A percentile compares a stretch with the other conserved stretches of the same genome.
phyloP scores from a whole-genome alignment of 2,888 invertebrate species.

The Diarsia brunnea region DNA sequence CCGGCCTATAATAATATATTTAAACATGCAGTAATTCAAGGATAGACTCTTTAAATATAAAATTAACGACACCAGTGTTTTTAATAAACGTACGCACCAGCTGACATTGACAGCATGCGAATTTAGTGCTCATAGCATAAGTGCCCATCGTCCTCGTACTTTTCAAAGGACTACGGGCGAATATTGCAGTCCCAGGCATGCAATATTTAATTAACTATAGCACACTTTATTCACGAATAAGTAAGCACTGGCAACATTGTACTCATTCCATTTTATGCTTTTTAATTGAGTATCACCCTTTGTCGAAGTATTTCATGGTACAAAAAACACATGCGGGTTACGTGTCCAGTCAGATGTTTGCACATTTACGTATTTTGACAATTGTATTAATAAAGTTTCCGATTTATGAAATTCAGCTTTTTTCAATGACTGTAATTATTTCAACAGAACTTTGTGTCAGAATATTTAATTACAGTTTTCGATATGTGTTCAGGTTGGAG shows the following conservation, averaged over 20 bases:
- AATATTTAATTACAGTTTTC: neutral
- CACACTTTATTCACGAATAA: neutral
- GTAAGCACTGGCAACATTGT: neutral
- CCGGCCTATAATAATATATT: no score
- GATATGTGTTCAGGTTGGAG: neutral
- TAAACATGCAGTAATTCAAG: no score
- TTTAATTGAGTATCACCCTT: conserved; percentile 24
- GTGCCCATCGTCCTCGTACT: neutral
- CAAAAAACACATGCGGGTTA: conserved; percentile 36
- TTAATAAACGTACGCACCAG: neutral
- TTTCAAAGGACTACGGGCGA: neutral
- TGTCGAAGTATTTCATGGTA: conserved; percentile 3
- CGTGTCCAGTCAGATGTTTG: neutral
- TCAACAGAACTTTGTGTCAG: neutral
- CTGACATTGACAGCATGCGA: neutral
- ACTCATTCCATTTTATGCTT: conserved; percentile 1
- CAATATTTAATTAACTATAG: conserved; percentile 19
- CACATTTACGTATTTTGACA: conserved; percentile 4
- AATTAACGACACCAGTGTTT: neutral
- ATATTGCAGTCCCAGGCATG: neutral
- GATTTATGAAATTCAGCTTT: neutral
- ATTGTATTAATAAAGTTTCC: neutral
- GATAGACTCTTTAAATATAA: neutral
- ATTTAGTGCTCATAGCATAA: neutral
- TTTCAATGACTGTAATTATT: conserved; percentile 1